Base-by-base conservation (phyloP, 2,797 vertebrate genomes). In the Tragelaphus eurycerus region DNA sequence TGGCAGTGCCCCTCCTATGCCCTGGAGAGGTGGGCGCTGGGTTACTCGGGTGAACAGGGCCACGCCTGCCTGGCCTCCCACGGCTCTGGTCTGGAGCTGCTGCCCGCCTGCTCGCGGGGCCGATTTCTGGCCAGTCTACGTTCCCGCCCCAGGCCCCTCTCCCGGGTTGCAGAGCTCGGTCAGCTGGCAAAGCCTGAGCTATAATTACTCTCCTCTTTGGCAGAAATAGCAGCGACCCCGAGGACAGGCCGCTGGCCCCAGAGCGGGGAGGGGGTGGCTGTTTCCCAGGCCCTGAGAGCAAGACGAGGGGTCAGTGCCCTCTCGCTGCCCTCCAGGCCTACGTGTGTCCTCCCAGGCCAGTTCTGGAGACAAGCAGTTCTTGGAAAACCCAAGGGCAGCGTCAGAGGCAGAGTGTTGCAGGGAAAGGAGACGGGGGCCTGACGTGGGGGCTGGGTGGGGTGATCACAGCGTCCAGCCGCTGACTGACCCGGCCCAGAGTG, bases 201-300 rank as follows among this genome's bases (percentile, higher is more conserved):
- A 38, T 57, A 92, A 67, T 78, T 79, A 83, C 93, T 84, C 67
- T 89, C 54, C 95, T 86, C 81, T 85, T 34, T 17, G 94, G 93
- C 95, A 96, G 96, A 88, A 90, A 95, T 43, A 95, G 82, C 96
- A 29, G 78, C 19, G 64, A 46, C 76, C 79, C 85, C 0, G 13
- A 6, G 52, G 74, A 52, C 25, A 38, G 95, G 94, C 84, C 6
- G 6, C 83, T 19, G 89, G 92, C 86, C 94, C 29, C 7, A 3
- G 74, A 7, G 25, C 0, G 4, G 85, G 25, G 43, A 7, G 87
- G 87, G 67, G 52, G 48, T 4, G 6, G 48, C 50, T 0, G 7
- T n/a, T 85, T 57, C 93, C 92, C 97, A 94, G 88, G 95, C 82
- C 55, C 82, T 12, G 31, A 25, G 62, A 67, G 78, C 29, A 4